Evolutionary conservation across 2,113 vertebrate species (phyloP).

Genomic region (Sitta europaea): DNA sequence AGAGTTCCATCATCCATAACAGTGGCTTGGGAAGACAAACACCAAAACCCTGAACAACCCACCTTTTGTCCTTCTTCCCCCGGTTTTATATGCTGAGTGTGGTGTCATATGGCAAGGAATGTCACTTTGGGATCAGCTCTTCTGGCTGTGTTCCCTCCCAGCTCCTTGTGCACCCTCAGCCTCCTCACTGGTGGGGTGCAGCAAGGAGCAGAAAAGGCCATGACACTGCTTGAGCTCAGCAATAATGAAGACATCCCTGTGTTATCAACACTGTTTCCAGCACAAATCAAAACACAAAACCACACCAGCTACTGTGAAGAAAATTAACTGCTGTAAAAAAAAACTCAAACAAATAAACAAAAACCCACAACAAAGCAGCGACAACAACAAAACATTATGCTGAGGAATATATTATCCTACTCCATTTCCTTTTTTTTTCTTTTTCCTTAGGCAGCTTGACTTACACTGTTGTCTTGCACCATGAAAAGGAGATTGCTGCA

Average conservation of each 20-base stretch:
- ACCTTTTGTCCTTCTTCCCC: neutral
- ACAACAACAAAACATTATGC: neutral
- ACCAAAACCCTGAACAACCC: accelerated
- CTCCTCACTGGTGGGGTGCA: too few relatives aligned
- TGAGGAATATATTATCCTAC: neutral
- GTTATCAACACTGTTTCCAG: neutral
- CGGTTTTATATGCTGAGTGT: neutral
- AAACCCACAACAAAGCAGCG: neutral
- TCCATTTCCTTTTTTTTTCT: neutral
- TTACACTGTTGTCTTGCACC: neutral
- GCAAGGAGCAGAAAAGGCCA: neutral
- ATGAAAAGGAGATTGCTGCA: neutral
- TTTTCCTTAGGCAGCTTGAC: neutral
- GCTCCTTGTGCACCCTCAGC: neutral
- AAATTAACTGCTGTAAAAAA: neutral
- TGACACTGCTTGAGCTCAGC: neutral
- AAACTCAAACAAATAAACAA: neutral
- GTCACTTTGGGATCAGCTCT: neutral
- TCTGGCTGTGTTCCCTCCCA: neutral
- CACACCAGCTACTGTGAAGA: too few relatives aligned
- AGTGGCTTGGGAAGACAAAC: neutral
- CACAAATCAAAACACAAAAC: neutral
- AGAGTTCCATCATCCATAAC: neutral
- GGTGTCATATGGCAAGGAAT: neutral
- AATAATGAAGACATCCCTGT: neutral